A percentile compares a stretch with the other conserved stretches of the same genome.
phyloP scores from a whole-genome alignment of 2,797 vertebrate genomes.

The Falco rusticolus region DNA sequence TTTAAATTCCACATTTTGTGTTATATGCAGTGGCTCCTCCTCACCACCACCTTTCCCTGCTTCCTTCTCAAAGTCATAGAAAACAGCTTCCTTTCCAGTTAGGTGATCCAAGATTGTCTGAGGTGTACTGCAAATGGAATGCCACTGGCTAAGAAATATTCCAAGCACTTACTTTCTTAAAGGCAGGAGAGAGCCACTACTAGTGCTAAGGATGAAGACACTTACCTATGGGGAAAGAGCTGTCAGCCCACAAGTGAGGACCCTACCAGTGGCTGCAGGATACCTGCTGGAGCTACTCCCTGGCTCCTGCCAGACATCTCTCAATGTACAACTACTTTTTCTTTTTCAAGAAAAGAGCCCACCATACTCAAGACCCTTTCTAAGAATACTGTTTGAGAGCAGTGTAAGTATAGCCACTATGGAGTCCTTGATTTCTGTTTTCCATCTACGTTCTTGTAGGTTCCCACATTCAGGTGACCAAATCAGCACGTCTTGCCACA shows the following conservation, averaged over 20 bases:
- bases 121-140: not conserved
- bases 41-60: not conserved
- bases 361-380: not conserved
- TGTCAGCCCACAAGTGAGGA: not conserved
- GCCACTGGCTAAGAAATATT: not conserved
- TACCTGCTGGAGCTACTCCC: not conserved
- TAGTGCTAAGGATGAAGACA: not conserved
- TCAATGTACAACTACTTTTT: not conserved
- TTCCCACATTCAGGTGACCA: not conserved
- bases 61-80: not conserved
- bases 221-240: not conserved
- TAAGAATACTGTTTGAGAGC: not conserved
- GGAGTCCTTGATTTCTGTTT: not conserved
- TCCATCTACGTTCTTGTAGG: not conserved
- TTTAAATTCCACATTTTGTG: not conserved
- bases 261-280: not conserved
- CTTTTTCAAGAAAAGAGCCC: not conserved
- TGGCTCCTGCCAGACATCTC: not conserved
- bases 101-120: not conserved
- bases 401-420: not conserved
- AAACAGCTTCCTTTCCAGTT: not conserved
- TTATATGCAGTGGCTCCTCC: not conserved
- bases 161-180: not conserved
- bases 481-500: rapidly evolving
- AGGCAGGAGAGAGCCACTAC: not conserved